These are phyloP conservation scores for Tetramorium parvispinum DNA, from an alignment of 1,140 invertebrate genomes.

Conservation along the genomic window DNA sequence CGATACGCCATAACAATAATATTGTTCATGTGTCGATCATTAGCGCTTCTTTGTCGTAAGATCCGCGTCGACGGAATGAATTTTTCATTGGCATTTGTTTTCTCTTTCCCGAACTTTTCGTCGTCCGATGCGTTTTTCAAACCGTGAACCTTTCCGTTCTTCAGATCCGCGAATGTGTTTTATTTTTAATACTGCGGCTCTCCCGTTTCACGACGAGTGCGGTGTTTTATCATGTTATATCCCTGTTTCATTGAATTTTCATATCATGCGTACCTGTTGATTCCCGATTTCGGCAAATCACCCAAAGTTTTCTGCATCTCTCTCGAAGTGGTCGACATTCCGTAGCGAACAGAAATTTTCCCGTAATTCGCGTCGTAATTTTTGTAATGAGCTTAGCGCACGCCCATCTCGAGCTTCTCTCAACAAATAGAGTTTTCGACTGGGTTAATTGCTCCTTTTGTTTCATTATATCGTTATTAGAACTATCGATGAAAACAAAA, in stretches of 20 bases:
- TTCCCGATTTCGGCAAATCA: neutral
- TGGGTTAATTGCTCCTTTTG: no score
- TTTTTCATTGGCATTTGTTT: neutral
- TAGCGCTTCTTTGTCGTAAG: neutral
- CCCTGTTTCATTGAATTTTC: neutral
- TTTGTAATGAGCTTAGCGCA: neutral
- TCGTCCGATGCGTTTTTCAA: neutral
- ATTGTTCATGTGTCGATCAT: neutral
- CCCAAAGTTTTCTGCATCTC: neutral
- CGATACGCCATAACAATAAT: neutral
- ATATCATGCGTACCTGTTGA: constrained; percentile 24
- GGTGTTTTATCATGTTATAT: neutral
- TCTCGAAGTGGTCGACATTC: neutral
- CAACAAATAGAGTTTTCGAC: neutral
- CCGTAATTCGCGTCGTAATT: neutral
- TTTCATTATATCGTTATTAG: no score
- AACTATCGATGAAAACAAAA: no score
- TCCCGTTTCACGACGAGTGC: neutral
- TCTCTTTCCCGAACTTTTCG: neutral
- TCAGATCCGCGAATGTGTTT: neutral
- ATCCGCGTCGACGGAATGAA: neutral
- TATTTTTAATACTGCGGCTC: neutral
- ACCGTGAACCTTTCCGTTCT: neutral
- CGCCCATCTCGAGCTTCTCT: neutral
- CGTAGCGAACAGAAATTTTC: neutral